Percentiles rank a stretch among this genome's conserved stretches.
Conservation (phyloP, 2,888 invertebrate species). For the Catocala sponsa region DNA sequence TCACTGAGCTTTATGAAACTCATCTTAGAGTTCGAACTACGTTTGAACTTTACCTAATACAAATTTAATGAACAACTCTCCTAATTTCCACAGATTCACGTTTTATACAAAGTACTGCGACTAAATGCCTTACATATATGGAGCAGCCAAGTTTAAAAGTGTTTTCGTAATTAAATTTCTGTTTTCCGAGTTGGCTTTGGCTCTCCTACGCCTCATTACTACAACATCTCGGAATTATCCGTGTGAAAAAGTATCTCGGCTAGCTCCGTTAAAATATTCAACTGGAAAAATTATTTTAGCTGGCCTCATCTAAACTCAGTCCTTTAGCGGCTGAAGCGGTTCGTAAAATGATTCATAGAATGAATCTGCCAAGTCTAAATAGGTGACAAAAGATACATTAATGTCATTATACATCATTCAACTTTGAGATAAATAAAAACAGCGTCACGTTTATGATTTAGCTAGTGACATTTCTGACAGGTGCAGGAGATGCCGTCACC, state of each 20-base stretch:
- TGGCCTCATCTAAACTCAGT: no score
- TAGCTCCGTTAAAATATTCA: conserved; percentile 21
- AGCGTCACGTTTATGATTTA: conserved; percentile 25
- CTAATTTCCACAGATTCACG: conserved; percentile 8
- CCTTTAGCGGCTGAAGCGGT: background rate
- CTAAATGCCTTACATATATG: conserved; percentile 20
- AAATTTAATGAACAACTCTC: conserved; percentile 19
- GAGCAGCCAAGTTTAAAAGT: conserved; percentile 22
- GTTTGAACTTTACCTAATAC: conserved; percentile 16
- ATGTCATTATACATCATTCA: conserved; percentile 22
- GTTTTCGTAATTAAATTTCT: conserved; percentile 33
- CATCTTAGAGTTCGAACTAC: conserved; percentile 15
- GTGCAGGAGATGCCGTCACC: conserved; percentile 13
- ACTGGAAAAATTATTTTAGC: conserved; percentile 7
- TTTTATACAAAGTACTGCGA: conserved; percentile 10
- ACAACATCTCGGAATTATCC: conserved; percentile 34
- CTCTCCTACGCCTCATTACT: conserved; percentile 43
- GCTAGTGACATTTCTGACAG: conserved; percentile 18
- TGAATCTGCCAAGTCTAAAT: conserved; percentile 25
- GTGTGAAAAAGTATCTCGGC: conserved; percentile 35
- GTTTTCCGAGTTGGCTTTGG: conserved; percentile 22
- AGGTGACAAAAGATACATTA: conserved; percentile 30
- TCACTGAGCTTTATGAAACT: conserved; percentile 19
- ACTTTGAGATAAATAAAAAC: conserved; percentile 11
- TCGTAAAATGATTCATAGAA: conserved; percentile 13